phyloP scores from a whole-genome alignment of 2,888 invertebrate genomes.

The Diplolepis rosae region DNA sequence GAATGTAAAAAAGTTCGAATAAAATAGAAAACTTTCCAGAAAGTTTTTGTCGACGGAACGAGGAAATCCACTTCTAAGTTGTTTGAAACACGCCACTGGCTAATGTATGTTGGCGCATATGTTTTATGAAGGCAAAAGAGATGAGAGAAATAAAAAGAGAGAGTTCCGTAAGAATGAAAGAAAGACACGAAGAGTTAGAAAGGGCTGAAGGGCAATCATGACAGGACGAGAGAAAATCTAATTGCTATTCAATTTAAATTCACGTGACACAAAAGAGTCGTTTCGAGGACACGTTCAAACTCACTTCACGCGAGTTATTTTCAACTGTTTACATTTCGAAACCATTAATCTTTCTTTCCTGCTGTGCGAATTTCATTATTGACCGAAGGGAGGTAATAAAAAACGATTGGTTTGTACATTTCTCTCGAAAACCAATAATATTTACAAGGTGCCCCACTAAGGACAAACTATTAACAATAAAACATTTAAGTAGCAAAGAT shows the following conservation, averaged over 20 bases:
- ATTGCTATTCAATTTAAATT: slow-evolving; percentile 56
- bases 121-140: slow-evolving; percentile 11
- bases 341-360: slow-evolving; percentile 6
- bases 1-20: slow-evolving; percentile 21
- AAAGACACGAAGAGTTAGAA: slow-evolving; percentile 39
- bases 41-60: slow-evolving; percentile 51
- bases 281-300: slow-evolving; percentile 45
- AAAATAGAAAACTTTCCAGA: slow-evolving; percentile 48
- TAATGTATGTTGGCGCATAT: slow-evolving; percentile 39
- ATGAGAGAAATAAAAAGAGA: slow-evolving; percentile 2
- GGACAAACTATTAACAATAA: no score
- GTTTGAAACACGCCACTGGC: slow-evolving; percentile 43
- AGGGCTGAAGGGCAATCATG: slow-evolving; percentile 46
- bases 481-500: no score
- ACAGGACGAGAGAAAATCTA: slow-evolving; percentile 52
- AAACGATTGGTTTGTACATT: not conserved
- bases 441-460: no score
- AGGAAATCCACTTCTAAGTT: slow-evolving; percentile 50
- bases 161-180: slow-evolving; percentile 41
- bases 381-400: not conserved
- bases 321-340: slow-evolving; percentile 23
- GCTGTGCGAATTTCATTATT: slow-evolving; percentile 9
- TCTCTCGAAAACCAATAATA: not conserved
- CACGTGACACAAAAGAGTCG: slow-evolving; percentile 48
- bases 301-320: slow-evolving; percentile 38